Evolutionary conservation across 2,113 vertebrate species (phyloP).

Genomic region (human): GRCh38 chr4:41942501-41943000

Average conservation of each 20-base stretch:
- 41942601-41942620: not conserved
- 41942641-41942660: not conserved
- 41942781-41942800: not conserved
- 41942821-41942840: not conserved
- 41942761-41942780: not conserved
- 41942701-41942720: slow-evolving; percentile 9
- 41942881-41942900: not conserved
- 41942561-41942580: slow-evolving; percentile 12
- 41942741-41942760: not conserved
- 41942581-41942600: not conserved
- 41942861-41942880: not conserved
- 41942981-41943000: not conserved
- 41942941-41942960: not conserved
- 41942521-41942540: not conserved
- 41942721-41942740: slow-evolving; percentile 39
- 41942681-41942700: not conserved
- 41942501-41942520: not conserved
- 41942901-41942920: not conserved
- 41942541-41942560: not conserved
- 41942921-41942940: not conserved
- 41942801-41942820: slow-evolving; percentile 9
- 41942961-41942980: not conserved
- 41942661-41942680: not conserved
- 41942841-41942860: not conserved
- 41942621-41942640: not conserved